These are phyloP conservation scores for Drosophila parabipectinata DNA, from an alignment of 1,140 invertebrate genomes.

Conservation along the genomic window DNA sequence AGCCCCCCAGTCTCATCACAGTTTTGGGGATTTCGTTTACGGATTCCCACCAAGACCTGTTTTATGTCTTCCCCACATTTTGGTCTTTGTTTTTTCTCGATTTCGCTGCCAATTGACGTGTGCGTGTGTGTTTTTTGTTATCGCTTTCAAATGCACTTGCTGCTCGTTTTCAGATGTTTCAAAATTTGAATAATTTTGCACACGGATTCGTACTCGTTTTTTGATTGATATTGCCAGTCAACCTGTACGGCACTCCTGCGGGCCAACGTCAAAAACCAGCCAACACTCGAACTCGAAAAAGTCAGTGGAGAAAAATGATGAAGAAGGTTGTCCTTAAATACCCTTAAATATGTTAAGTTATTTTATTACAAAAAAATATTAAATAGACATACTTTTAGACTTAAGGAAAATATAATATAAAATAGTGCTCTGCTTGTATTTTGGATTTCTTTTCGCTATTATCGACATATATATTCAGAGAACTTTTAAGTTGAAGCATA, in stretches of 20 bases:
- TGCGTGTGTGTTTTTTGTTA: conserved; percentile 25
- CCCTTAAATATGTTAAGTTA: not conserved
- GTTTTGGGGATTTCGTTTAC: conserved; percentile 50
- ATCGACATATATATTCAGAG: no score
- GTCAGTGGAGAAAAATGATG: conserved; percentile 10
- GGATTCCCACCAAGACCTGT: conserved; percentile 62
- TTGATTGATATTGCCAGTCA: conserved; percentile 58
- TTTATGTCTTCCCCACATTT: conserved; percentile 14
- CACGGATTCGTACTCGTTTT: conserved; percentile 52
- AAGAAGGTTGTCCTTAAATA: not conserved
- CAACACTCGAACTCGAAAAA: conserved; percentile 38
- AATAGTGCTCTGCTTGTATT: no score
- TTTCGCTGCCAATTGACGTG: conserved; percentile 3
- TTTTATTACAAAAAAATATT: not conserved
- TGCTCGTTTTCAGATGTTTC: conserved; percentile 34
- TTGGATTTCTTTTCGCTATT: no score
- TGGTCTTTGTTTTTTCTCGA: not conserved
- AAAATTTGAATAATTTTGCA: conserved; percentile 55
- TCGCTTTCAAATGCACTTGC: conserved; percentile 58
- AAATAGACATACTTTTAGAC: no score
- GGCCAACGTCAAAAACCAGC: conserved; percentile 26
- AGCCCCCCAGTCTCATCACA: conserved; percentile 23
- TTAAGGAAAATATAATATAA: no score
- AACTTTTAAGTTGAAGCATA: no score
- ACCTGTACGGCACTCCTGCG: conserved; percentile 52